Base-by-base conservation (phyloP, 2,113 vertebrate species). In the Pelecanoides urinatrix region DNA sequence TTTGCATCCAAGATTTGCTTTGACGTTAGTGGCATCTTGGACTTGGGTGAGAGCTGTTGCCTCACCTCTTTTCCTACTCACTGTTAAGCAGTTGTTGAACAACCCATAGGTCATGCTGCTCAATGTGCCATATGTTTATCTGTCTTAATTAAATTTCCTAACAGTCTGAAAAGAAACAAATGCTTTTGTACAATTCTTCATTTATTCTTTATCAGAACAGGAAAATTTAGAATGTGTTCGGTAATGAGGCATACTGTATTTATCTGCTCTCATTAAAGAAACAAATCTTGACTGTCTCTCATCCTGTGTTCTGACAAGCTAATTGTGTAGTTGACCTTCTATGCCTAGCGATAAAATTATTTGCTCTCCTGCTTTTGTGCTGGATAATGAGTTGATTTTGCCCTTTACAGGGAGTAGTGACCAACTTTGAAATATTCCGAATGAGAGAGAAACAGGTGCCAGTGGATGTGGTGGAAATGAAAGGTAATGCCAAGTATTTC, bases 381-480 rank as follows among this genome's bases (percentile, higher is more conserved):
- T 94, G 71, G 45, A 10, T 95, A 90, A 87, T 8, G n/a, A 92
- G 34, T 53, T 90, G 17, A 21, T 87, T 36, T 88, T 93, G 81
- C 30, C 92, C 50, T 49, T 76, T 77, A 78, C 96, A 99, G 99
- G 99, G 99, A 40, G 99, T 99, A 66, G 99, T 99, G 94, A 99
- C 99, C 97, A 99, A 99, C 98, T 99, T 99, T 98, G 99, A 99
- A 98, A 99, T 99, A 97, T 99, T 99, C 98, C 98, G 99, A 94
- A 99, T 99, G 99, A 98, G 99, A 92, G 99, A 99, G 96, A 99
- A 99, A 72, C 99, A 99, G 95, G 99, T 99, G 76, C 99, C 99
- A 62, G 99, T 99, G 3, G 99, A 99, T 91, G 99, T 99, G 78
- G 99, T 99, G 47, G 99, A 99, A 92, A 99, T 99, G 99, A 99